Evolutionary conservation across 1,140 invertebrate species (phyloP).

Genomic region (Lamellibrachia luymesi): DNA sequence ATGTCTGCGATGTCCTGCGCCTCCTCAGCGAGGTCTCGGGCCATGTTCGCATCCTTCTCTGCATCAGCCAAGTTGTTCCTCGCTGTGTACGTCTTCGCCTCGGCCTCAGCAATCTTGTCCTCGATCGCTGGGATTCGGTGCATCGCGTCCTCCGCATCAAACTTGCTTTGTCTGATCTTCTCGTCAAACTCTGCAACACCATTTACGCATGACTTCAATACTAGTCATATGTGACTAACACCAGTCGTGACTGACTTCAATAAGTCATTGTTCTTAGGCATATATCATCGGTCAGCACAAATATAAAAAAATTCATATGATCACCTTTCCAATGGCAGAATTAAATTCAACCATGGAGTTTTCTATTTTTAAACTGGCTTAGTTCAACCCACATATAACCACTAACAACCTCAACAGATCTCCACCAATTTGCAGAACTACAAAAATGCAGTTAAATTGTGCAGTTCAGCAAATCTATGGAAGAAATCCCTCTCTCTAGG

Average conservation of each 20-base stretch:
- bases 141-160: slow-evolving; percentile 71
- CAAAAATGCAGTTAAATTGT: no score
- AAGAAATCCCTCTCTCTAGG: no score
- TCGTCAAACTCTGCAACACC: slow-evolving; percentile 77
- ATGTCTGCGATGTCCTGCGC: slow-evolving; percentile 73
- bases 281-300: not conserved
- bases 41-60: slow-evolving; percentile 73
- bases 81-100: slow-evolving; percentile 62
- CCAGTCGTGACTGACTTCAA: not conserved
- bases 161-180: slow-evolving; percentile 77
- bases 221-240: not conserved
- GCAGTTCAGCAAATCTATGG: no score
- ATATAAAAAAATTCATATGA: not conserved
- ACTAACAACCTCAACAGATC: no score
- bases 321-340: no score
- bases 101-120: slow-evolving; percentile 66
- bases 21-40: slow-evolving; percentile 72
- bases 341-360: no score
- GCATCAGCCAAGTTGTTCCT: slow-evolving; percentile 68
- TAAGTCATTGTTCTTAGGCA: not conserved
- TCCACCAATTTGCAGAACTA: no score
- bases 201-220: slow-evolving; percentile 10
- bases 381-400: no score
- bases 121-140: slow-evolving; percentile 64
- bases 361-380: no score